Evolutionary conservation across 2,797 vertebrate genomes (phyloP).

Genomic region (Chelon auratus): DNA sequence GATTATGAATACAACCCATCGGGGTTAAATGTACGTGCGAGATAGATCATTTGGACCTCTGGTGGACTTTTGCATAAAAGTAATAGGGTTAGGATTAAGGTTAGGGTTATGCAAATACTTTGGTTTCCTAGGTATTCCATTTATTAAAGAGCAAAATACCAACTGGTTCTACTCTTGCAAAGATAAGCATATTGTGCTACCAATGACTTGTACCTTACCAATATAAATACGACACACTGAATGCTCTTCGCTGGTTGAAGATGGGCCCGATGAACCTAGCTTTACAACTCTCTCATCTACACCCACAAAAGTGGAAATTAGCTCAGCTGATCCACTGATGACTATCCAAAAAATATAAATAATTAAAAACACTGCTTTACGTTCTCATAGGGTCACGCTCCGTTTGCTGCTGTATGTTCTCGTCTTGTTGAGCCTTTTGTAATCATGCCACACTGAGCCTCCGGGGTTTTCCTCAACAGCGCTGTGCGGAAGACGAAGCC

Average conservation of each 20-base stretch:
- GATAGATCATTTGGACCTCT: not conserved
- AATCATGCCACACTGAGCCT: constrained; percentile 5
- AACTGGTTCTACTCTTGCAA: not conserved
- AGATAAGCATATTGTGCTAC: too few relatives aligned
- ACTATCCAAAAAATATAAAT: not conserved
- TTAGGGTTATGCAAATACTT: not conserved
- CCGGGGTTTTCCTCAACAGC: constrained; percentile 9
- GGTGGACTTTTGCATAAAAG: not conserved
- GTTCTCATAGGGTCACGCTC: not conserved
- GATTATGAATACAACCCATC: not conserved
- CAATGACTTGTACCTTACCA: too few relatives aligned
- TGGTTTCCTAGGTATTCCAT: not conserved
- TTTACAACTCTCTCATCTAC: too few relatives aligned
- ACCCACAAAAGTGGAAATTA: too few relatives aligned
- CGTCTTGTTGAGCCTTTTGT: constrained; percentile 16
- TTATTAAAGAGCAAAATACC: not conserved
- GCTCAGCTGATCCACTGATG: too few relatives aligned
- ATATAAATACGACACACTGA: too few relatives aligned
- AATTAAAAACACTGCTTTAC: not conserved
- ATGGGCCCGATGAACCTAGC: too few relatives aligned
- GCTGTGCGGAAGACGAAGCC: not conserved
- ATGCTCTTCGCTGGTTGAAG: too few relatives aligned
- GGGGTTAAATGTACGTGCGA: not conserved
- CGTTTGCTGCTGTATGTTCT: not conserved
- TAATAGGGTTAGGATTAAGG: too few relatives aligned